phyloP scores from a whole-genome alignment of 37 sponge, comb jelly and placozoan genomes.

The Agelas oroides region DNA sequence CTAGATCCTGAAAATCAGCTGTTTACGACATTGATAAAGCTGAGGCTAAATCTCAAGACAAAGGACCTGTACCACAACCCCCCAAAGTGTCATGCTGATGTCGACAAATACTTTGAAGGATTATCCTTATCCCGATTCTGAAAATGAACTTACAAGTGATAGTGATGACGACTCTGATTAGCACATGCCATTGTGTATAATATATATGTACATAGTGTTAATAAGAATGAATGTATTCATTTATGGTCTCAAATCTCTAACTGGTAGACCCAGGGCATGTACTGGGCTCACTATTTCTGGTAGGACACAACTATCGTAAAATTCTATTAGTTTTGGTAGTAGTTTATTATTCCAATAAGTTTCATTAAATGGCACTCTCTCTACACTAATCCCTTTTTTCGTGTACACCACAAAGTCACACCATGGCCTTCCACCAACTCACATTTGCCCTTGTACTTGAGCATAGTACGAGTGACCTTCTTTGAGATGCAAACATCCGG shows the following conservation, averaged over 20 bases:
- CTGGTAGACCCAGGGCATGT: slow-evolving; percentile 48
- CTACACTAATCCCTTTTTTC: slow-evolving; percentile 45
- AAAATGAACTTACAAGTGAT: too few relatives aligned
- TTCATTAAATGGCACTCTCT: slow-evolving; percentile 43
- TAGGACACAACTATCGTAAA: slow-evolving; percentile 68
- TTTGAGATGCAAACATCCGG: slow-evolving; percentile 37
- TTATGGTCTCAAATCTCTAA: slow-evolving; percentile 52
- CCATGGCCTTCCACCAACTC: slow-evolving; percentile 52
- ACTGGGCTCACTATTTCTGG: slow-evolving; percentile 76
- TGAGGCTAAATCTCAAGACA: too few relatives aligned
- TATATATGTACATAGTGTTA: too few relatives aligned
- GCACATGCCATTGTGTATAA: too few relatives aligned
- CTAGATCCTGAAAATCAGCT: too few relatives aligned
- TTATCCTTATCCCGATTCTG: too few relatives aligned
- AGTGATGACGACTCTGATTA: too few relatives aligned
- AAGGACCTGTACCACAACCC: too few relatives aligned
- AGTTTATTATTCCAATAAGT: slow-evolving; percentile 45
- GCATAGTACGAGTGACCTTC: slow-evolving; percentile 41
- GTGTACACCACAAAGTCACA: slow-evolving; percentile 75
- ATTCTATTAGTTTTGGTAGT: slow-evolving; percentile 52
- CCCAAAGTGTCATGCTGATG: too few relatives aligned
- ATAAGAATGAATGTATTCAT: too few relatives aligned
- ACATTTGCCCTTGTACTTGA: slow-evolving; percentile 73
- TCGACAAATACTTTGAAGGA: too few relatives aligned
- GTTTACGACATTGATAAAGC: too few relatives aligned